phyloP scores from a whole-genome alignment of 2,888 invertebrate species.

The Ormyrus labotus region DNA sequence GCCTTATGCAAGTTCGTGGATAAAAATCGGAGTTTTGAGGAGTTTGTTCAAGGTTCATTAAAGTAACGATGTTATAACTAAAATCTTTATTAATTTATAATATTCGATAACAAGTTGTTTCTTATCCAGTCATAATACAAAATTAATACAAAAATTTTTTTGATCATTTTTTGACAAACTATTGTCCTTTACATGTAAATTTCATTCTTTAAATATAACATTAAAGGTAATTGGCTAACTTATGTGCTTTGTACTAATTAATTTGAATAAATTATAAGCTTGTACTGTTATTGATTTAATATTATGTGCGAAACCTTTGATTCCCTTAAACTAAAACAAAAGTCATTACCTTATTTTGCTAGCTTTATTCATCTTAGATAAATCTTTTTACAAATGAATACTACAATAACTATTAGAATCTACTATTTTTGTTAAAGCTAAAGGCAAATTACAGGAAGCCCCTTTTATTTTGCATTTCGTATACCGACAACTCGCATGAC shows the following conservation, averaged over 20 bases:
- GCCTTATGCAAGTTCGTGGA: conserved; percentile 33
- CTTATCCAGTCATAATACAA: conserved; percentile 45
- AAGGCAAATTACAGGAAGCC: conserved; percentile 55
- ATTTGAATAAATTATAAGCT: conserved; percentile 14
- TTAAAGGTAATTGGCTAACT: conserved; percentile 35
- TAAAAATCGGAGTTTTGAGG: conserved; percentile 51
- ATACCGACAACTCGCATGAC: conserved; percentile 36
- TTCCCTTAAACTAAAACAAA: conserved; percentile 19
- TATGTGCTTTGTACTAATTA: conserved; percentile 47
- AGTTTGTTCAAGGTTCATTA: not conserved
- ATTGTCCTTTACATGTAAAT: conserved; percentile 17
- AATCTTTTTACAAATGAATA: conserved; percentile 56
- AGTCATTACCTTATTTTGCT: conserved; percentile 30
- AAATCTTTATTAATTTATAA: conserved; percentile 37
- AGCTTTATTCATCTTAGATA: conserved; percentile 20
- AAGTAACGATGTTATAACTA: conserved; percentile 10
- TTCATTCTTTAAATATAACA: conserved; percentile 30
- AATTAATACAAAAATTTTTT: conserved; percentile 48
- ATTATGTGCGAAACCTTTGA: not conserved
- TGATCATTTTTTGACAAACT: conserved; percentile 23
- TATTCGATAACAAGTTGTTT: conserved; percentile 40
- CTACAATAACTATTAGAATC: conserved; percentile 43
- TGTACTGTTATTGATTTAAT: not conserved
- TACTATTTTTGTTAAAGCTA: conserved; percentile 51
- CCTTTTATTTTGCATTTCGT: conserved; percentile 45